Evolutionary conservation across 2,797 vertebrate species (phyloP).

Genomic region (Columba guinea): DNA sequence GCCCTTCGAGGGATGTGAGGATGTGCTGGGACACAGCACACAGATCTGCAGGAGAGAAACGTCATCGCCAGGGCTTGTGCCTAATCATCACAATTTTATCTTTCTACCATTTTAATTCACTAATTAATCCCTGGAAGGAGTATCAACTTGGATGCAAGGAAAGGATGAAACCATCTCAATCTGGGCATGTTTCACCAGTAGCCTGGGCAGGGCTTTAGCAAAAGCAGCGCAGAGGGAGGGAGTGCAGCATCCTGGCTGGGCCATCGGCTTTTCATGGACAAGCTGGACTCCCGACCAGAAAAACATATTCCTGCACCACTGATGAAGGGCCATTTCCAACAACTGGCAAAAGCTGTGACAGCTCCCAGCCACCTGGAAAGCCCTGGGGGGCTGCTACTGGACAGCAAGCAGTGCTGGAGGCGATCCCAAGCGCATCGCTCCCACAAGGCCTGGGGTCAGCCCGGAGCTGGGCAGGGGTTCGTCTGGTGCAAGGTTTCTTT

Average conservation of each 20-base stretch:
- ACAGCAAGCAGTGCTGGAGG: background rate
- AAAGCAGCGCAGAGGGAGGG: fast-evolving
- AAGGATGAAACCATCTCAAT: background rate
- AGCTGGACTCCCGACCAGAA: background rate
- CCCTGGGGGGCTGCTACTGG: background rate
- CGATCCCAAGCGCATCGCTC: background rate
- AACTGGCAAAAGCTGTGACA: background rate
- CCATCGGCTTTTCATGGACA: fast-evolving
- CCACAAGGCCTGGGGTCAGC: background rate
- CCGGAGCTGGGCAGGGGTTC: background rate
- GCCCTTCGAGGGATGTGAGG: background rate
- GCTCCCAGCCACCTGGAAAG: background rate
- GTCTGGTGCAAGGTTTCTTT: background rate
- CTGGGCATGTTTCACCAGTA: background rate
- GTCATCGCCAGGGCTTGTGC: background rate
- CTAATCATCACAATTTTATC: background rate
- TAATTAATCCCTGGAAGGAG: conserved; percentile 47
- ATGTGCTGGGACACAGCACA: background rate
- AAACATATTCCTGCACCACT: background rate
- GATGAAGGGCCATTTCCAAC: background rate
- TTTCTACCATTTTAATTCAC: conserved; percentile 22
- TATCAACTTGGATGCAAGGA: background rate
- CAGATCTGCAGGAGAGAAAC: background rate
- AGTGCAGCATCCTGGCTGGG: background rate
- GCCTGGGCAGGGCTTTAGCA: background rate